A percentile compares a stretch with the other conserved stretches of the same genome.
phyloP scores from a whole-genome alignment of 2,113 vertebrate species.

The Anarhynchus alexandrinus region DNA sequence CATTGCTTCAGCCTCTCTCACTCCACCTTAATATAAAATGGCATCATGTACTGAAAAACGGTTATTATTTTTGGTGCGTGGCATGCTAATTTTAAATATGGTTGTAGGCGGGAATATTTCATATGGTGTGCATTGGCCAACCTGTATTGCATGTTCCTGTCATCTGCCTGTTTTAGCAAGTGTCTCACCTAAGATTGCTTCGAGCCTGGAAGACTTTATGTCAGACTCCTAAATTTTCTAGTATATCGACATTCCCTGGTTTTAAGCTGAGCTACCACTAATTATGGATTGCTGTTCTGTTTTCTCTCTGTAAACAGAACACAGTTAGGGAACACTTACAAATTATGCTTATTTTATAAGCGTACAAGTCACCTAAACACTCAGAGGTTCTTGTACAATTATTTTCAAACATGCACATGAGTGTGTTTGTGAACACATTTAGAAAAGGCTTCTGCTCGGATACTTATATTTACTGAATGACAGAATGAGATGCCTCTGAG shows the following conservation, averaged over 20 bases:
- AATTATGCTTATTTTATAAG: neutral
- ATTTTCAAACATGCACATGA: neutral
- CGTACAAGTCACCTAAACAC: neutral
- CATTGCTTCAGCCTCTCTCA: neutral
- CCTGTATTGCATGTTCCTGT: neutral
- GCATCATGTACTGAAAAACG: neutral
- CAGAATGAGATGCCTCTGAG: constrained; percentile 10
- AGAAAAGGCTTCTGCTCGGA: neutral
- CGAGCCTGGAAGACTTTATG: constrained; percentile 23
- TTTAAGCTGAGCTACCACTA: constrained; percentile 31
- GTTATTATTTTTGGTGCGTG: constrained; percentile 10
- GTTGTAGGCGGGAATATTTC: neutral
- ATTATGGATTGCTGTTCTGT: constrained; percentile 5
- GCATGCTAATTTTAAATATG: neutral
- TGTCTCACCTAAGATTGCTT: constrained; percentile 50
- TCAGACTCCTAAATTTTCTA: constrained; percentile 28
- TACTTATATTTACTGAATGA: constrained; percentile 45
- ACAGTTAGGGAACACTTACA: neutral
- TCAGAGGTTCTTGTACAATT: neutral
- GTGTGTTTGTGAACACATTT: neutral
- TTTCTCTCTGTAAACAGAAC: constrained; percentile 9
- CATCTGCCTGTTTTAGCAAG: constrained; percentile 5
- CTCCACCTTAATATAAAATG: neutral
- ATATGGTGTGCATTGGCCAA: neutral
- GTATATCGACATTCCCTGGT: neutral